phyloP scores from a whole-genome alignment of 92 coral and sea anemone species.

The Epizoanthus ramosus region DNA sequence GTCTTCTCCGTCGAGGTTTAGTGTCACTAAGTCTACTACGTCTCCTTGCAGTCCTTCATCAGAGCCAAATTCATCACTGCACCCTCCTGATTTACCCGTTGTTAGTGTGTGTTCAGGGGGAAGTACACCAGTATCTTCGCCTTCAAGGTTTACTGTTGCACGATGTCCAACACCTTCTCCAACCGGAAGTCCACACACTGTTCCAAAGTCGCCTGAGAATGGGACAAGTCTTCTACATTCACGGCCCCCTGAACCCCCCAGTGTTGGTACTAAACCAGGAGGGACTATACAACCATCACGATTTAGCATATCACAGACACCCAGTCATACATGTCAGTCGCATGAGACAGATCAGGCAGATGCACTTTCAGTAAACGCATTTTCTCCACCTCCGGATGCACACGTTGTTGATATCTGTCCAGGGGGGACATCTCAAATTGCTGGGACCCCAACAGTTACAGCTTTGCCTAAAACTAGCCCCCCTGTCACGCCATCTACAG shows the following conservation, averaged over 20 bases:
- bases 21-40: neutral
- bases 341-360: neutral
- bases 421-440: neutral
- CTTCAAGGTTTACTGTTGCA: conserved; percentile 26
- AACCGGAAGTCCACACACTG: neutral
- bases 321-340: neutral
- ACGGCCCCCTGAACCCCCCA: neutral
- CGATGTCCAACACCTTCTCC: conserved; percentile 23
- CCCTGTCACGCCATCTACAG: neutral
- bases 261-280: neutral
- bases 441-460: neutral
- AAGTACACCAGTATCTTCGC: neutral
- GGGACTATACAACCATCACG: conserved; percentile 4
- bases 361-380: neutral
- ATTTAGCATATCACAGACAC: neutral
- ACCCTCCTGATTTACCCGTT: conserved; percentile 8
- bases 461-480: neutral
- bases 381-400: neutral
- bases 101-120: conserved; percentile 2
- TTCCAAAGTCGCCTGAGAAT: neutral
- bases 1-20: neutral
- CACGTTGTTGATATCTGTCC: neutral
- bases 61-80: conserved; percentile 1
- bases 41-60: neutral
- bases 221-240: neutral